Evolutionary conservation across 53 echinoderm and acorn worm genomes (phyloP).

Genomic region (Actinopyga echinites): DNA sequence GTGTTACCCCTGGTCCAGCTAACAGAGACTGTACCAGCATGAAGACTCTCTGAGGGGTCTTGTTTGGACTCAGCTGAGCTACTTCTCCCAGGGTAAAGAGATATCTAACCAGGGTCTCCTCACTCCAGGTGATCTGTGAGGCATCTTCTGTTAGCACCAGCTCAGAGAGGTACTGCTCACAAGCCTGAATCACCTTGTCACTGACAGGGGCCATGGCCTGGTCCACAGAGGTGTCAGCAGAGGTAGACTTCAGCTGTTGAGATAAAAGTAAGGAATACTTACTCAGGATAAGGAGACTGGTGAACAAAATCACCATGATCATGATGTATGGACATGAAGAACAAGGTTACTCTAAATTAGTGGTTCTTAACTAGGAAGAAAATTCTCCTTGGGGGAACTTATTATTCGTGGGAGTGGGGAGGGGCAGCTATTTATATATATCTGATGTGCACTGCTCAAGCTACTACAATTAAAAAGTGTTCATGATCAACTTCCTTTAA

Average conservation of each 20-base stretch:
- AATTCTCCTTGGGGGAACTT: too few relatives aligned
- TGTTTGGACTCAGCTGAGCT: conserved; percentile 74
- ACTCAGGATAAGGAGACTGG: neutral
- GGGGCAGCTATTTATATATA: too few relatives aligned
- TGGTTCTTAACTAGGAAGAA: too few relatives aligned
- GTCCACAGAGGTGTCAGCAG: conserved; percentile 33
- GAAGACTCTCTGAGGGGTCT: conserved; percentile 59
- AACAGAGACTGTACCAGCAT: conserved; percentile 90
- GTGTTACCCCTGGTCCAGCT: conserved; percentile 65
- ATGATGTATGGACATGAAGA: too few relatives aligned
- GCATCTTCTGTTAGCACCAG: conserved; percentile 71
- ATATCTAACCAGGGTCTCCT: conserved; percentile 65
- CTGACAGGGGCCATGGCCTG: conserved; percentile 43
- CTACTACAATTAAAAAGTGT: too few relatives aligned
- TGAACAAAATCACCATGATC: neutral
- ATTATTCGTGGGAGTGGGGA: too few relatives aligned
- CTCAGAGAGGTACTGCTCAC: conserved; percentile 69
- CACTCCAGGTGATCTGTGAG: conserved; percentile 45
- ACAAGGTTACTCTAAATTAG: too few relatives aligned
- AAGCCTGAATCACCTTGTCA: conserved; percentile 61
- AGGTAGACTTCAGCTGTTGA: neutral
- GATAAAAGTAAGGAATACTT: neutral
- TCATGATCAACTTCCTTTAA: too few relatives aligned
- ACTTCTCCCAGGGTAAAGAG: conserved; percentile 81
- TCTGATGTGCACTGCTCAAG: too few relatives aligned